Base-by-base conservation (phyloP, 2,797 vertebrate species). In the Austrolebias charrua region DNA sequence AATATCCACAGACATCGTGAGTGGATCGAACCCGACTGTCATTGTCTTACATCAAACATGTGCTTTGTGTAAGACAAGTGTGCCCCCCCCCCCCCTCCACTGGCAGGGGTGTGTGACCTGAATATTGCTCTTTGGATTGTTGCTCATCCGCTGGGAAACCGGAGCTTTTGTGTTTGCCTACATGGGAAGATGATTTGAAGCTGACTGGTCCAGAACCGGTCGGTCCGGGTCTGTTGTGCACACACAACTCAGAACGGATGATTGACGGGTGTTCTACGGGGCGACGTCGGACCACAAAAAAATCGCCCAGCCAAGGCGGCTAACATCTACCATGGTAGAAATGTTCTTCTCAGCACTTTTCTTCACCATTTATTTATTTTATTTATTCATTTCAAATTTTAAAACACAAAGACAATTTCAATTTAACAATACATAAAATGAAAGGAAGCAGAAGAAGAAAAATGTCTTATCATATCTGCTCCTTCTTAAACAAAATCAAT, bases 111-210 rank as follows among this genome's bases (percentile, higher is more conserved):
- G 62, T 81, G 81, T 85, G 88, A 83, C 90, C 88, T 86, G 75
- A 83, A 85, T 89, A 70, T 79, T 71, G 57, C 77, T 84, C 69
- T 74, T 65, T 64, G 57, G 68, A 60, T 84, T 88, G 80, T 86
- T 74, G 64, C 71, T 82, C 63, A 53, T 77, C 75, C 77, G 48
- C 55, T 80, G 82, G 79, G 79, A 86, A 79, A 74, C 65, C 12
- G 51, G 43, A 59, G 19, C 68, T 66, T 90, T 91, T 90, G 81
- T 90, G 83, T 84, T 83, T 82, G 57, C 56, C 62, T 61, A 81
- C 13, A 75, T 75, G 66, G 67, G 79, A 88, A 78, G 80, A 85
- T 75, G 79, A 85, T 84, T 83, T 70, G 64, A 53, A 55, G 67
- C 64, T 77, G 81, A 90, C 79, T 81, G 75, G 69, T 80, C 31